Conservation (phyloP, 2,113 vertebrate species). For the Marmota monax region DNA sequence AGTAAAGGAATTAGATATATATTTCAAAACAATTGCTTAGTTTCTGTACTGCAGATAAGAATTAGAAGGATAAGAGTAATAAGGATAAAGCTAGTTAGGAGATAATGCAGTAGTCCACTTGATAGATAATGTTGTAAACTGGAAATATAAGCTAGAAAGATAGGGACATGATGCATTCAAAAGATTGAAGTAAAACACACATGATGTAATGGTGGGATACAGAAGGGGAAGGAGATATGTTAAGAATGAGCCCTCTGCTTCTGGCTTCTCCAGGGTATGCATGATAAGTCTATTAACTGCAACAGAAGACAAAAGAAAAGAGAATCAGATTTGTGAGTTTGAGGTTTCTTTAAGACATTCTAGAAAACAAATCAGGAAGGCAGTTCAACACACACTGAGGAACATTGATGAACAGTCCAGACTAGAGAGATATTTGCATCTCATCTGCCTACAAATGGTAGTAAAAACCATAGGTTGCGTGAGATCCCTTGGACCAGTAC, state of each 20-base stretch:
- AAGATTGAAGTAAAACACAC: neutral
- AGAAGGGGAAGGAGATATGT: neutral
- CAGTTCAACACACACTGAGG: neutral
- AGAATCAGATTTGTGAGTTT: neutral
- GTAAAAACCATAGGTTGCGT: neutral
- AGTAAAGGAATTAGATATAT: neutral
- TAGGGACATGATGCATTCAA: neutral
- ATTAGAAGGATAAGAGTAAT: neutral
- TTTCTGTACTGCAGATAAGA: neutral
- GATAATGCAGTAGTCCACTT: neutral
- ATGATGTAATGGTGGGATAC: neutral
- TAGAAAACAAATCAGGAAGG: neutral
- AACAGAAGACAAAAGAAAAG: neutral
- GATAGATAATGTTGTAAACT: neutral
- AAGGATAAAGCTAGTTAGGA: neutral
- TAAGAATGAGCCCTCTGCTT: constrained; percentile 4
- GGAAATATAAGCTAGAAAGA: neutral
- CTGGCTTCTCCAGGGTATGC: neutral
- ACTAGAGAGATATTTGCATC: neutral
- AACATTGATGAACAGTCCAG: neutral
- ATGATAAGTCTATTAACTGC: neutral
- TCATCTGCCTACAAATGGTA: neutral
- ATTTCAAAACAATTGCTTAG: constrained; percentile 18
- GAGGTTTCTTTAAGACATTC: neutral
- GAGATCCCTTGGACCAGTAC: neutral